Evolutionary conservation across 2,888 invertebrate species (phyloP).

Genomic region (Stenotaenia linearis): DNA sequence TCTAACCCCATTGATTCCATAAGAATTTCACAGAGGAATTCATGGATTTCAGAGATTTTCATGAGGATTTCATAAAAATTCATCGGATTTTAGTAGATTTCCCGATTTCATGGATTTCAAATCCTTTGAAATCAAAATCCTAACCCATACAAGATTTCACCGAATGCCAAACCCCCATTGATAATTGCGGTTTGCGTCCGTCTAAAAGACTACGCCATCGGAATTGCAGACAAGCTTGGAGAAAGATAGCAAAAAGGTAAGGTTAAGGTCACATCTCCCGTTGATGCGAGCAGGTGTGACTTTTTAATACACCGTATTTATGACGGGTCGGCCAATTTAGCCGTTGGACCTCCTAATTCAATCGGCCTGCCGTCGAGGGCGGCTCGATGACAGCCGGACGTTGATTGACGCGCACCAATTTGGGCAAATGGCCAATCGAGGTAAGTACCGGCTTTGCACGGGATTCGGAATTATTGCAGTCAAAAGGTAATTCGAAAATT

Average conservation of each 20-base stretch:
- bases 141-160: too few species aligned
- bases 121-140: too few species aligned
- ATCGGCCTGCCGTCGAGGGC: neutral
- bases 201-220: neutral
- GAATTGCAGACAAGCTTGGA: neutral
- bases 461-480: neutral
- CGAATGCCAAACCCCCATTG: too few species aligned
- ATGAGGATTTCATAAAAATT: too few species aligned
- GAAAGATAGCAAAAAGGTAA: neutral
- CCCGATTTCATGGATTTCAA: too few species aligned
- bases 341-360: neutral
- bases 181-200: neutral
- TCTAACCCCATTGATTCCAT: too few species aligned
- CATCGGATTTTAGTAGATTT: too few species aligned
- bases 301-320: neutral
- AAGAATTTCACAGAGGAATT: too few species aligned
- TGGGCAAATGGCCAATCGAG: neutral
- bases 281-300: neutral
- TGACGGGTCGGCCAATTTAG: neutral
- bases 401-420: neutral
- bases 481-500: slow-evolving; percentile 6
- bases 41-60: too few species aligned
- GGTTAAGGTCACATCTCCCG: neutral
- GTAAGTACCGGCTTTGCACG: neutral
- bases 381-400: neutral